Conservation (phyloP, 1,140 invertebrate species). For the Macrosteles quadrilineatus region DNA sequence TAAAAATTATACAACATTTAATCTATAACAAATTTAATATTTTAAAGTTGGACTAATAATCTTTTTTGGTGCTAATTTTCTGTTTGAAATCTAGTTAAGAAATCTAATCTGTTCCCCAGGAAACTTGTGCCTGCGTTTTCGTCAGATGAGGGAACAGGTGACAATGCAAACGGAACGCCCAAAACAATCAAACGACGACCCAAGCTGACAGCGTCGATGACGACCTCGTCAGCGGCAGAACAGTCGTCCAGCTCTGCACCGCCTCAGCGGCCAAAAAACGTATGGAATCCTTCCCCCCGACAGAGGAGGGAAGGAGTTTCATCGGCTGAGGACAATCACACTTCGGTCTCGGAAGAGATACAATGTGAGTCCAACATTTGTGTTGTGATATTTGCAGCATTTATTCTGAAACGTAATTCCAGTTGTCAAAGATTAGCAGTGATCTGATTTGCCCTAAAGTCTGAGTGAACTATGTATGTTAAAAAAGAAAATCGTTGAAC, state of each 20-base stretch:
- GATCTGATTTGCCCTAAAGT: no score
- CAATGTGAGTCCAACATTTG: background rate
- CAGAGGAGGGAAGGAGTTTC: conserved; percentile 33
- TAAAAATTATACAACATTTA: no score
- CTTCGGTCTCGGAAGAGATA: conserved; percentile 22
- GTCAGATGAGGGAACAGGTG: conserved; percentile 2
- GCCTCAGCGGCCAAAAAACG: conserved; percentile 31
- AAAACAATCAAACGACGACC: conserved; percentile 28
- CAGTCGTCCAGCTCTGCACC: background rate
- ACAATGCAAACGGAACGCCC: conserved; percentile 17
- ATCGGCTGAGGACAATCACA: conserved; percentile 28
- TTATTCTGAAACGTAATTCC: no score
- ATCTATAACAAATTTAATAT: no score
- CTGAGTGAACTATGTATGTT: no score
- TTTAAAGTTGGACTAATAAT: no score
- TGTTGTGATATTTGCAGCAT: no score
- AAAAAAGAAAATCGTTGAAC: no score
- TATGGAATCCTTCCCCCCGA: conserved; percentile 31
- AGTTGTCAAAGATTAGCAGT: no score
- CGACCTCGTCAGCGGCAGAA: background rate
- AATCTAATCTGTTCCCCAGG: background rate
- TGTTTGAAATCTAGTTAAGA: no score
- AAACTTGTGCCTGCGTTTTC: background rate
- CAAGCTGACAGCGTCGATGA: background rate
- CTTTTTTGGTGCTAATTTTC: no score